phyloP scores from a whole-genome alignment of 2,797 vertebrate species.

The Ptychadena robeensis region DNA sequence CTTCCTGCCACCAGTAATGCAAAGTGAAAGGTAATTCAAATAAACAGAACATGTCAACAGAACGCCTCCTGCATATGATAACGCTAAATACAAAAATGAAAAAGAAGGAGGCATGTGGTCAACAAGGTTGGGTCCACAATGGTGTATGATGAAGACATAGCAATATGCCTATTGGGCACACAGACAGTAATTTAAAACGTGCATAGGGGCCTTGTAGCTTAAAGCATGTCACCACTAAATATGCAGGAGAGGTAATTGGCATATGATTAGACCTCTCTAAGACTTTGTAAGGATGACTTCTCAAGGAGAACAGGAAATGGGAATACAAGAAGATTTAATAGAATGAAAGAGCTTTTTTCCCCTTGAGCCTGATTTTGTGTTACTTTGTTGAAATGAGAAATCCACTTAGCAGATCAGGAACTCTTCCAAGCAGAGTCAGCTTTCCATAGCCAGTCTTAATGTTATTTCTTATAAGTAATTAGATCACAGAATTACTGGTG shows the following conservation, averaged over 20 bases:
- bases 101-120: too few species aligned
- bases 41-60: too few species aligned
- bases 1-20: too few species aligned
- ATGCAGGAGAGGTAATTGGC: slow-evolving; percentile 5
- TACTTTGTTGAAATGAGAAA: slow-evolving; percentile 44
- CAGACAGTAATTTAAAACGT: too few species aligned
- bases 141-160: too few species aligned
- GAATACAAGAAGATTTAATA: slow-evolving; percentile 61
- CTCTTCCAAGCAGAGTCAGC: slow-evolving; percentile 33
- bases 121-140: too few species aligned
- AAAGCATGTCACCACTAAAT: background rate
- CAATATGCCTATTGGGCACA: too few species aligned
- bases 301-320: slow-evolving; percentile 51
- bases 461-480: slow-evolving; percentile 30
- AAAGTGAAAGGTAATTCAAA: too few species aligned
- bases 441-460: slow-evolving; percentile 49
- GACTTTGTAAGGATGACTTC: slow-evolving; percentile 35
- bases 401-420: slow-evolving; percentile 56
- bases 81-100: too few species aligned
- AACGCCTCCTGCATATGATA: too few species aligned
- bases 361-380: slow-evolving; percentile 44
- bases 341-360: slow-evolving; percentile 47
- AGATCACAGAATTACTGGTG: slow-evolving; percentile 37
- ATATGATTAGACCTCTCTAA: slow-evolving; percentile 35
- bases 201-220: background rate